phyloP scores from a whole-genome alignment of 2,888 invertebrate species.

The Clivina fossor region DNA sequence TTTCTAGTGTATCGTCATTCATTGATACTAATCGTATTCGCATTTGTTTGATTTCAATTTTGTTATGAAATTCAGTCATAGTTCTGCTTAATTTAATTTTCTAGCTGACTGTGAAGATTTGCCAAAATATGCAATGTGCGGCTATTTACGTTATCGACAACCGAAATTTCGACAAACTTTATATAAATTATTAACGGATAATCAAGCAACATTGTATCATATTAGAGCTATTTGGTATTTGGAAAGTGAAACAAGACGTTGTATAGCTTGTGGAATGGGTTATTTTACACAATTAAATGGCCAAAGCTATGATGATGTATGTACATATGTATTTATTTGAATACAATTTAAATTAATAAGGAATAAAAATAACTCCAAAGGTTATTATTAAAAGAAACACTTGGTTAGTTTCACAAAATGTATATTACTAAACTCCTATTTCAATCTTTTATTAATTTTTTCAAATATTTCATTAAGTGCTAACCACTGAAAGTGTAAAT shows the following conservation, averaged over 20 bases:
- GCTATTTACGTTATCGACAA: constrained; percentile 62
- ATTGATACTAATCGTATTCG: too few relatives aligned
- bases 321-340: constrained; percentile 1
- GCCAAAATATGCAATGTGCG: constrained; percentile 65
- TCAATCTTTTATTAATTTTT: too few relatives aligned
- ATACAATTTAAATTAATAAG: too few relatives aligned
- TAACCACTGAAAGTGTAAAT: too few relatives aligned
- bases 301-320: constrained; percentile 48
- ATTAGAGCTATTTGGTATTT: constrained; percentile 60
- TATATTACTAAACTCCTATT: too few relatives aligned
- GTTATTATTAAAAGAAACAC: too few relatives aligned
- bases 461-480: too few relatives aligned
- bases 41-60: too few relatives aligned
- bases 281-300: constrained; percentile 57
- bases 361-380: too few relatives aligned
- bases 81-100: constrained; percentile 8
- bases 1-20: too few relatives aligned
- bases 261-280: constrained; percentile 60
- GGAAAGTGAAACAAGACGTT: constrained; percentile 61
- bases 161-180: constrained; percentile 61
- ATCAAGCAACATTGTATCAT: constrained; percentile 65
- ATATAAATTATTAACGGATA: constrained; percentile 64
- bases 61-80: too few relatives aligned
- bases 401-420: too few relatives aligned
- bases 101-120: constrained; percentile 57